phyloP scores from a whole-genome alignment of 2,797 vertebrate species.

The Anabacerthia variegaticeps region DNA sequence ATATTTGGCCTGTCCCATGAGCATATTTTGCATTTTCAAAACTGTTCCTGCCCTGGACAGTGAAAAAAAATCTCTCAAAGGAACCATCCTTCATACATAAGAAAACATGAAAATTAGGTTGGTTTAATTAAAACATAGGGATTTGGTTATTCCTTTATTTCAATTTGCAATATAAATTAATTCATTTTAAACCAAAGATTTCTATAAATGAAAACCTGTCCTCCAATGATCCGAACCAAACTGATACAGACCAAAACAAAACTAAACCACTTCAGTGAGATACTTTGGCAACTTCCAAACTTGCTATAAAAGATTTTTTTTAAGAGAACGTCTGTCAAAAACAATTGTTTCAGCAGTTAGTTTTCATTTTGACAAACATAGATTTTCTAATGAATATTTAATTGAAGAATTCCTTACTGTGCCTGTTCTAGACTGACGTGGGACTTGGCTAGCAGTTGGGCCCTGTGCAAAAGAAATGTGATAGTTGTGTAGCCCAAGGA shows the following conservation, averaged over 20 bases:
- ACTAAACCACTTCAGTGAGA: neutral
- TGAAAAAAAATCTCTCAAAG: neutral
- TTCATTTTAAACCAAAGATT: neutral
- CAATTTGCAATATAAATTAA: neutral
- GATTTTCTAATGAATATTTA: conserved; percentile 5
- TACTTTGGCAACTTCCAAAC: neutral
- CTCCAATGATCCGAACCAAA: neutral
- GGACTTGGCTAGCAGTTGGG: neutral
- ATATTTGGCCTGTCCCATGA: neutral
- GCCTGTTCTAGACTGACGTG: neutral
- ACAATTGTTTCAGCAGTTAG: neutral
- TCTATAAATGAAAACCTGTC: neutral
- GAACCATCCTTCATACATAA: neutral
- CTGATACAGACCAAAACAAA: neutral
- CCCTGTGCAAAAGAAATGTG: neutral
- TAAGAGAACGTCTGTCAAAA: neutral
- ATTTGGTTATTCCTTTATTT: neutral
- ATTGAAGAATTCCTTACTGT: neutral
- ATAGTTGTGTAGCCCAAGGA: neutral
- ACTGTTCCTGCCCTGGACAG: neutral
- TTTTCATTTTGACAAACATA: neutral
- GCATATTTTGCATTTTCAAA: neutral
- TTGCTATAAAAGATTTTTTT: neutral
- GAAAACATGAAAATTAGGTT: neutral
- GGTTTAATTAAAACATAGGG: neutral